Evolutionary conservation across 2,113 vertebrate species (phyloP).

Genomic region (Candoia aspera): DNA sequence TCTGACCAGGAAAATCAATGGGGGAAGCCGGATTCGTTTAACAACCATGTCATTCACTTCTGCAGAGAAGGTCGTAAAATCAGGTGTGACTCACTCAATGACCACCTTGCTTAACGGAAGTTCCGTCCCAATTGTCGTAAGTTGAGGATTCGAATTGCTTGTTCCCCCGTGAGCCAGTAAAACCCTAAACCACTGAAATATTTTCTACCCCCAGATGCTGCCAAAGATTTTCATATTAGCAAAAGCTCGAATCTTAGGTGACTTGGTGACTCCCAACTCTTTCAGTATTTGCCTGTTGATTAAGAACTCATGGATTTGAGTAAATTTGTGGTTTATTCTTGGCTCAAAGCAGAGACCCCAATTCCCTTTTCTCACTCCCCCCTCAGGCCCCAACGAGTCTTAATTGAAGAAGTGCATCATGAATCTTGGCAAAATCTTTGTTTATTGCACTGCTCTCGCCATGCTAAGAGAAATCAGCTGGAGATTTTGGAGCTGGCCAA

Average conservation of each 20-base stretch:
- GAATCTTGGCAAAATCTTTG: rapidly evolving
- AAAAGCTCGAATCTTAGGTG: not conserved
- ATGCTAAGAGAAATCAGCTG: not conserved
- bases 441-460: not conserved
- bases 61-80: no score
- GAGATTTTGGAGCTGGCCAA: not conserved
- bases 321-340: not conserved
- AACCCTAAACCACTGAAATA: not conserved
- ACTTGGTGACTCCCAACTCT: rapidly evolving
- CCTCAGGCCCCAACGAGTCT: rapidly evolving
- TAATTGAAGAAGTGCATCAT: conserved; percentile 15
- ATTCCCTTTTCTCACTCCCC: not conserved
- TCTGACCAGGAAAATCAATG: no score
- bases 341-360: not conserved
- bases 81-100: no score
- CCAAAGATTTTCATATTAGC: not conserved
- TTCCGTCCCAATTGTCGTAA: no score
- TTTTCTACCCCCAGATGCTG: not conserved
- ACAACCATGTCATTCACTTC: no score
- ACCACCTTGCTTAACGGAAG: no score
- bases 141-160: no score
- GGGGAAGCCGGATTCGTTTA: no score
- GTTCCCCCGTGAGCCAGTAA: not conserved
- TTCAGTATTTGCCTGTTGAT: not conserved
- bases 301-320: not conserved